These are phyloP conservation scores for Chymomyza amoena DNA, from an alignment of 2,888 invertebrate species.

Conservation along the genomic window DNA sequence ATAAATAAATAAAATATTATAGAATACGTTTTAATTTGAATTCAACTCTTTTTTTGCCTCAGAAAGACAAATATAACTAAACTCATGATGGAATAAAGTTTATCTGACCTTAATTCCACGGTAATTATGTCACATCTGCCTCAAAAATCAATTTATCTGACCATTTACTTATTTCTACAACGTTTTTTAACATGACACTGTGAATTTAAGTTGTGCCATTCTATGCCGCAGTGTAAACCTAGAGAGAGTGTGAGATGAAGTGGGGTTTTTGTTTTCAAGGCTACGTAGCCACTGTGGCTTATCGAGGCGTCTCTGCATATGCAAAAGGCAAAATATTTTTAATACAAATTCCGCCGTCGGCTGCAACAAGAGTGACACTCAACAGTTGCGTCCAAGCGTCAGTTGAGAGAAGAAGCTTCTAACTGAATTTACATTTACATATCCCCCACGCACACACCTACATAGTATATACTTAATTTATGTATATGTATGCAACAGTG, in stretches of 20 bases:
- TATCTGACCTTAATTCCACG: no score
- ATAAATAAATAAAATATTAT: no score
- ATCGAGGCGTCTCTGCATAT: background rate
- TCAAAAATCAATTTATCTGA: no score
- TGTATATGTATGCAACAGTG: background rate
- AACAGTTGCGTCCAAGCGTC: background rate
- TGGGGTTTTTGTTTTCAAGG: background rate
- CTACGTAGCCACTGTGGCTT: background rate
- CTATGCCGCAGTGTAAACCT: background rate
- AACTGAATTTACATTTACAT: background rate
- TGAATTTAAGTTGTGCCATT: no score
- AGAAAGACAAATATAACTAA: no score
- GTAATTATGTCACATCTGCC: no score
- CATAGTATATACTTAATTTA: background rate
- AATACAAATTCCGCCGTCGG: background rate
- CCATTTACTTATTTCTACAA: no score
- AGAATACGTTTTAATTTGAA: no score
- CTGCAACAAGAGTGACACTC: background rate
- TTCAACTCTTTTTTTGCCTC: no score
- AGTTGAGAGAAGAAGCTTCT: background rate
- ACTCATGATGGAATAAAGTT: no score
- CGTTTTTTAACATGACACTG: no score
- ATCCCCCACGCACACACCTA: background rate
- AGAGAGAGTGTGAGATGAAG: background rate
- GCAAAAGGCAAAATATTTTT: conserved; percentile 3